Percentiles rank a stretch among this genome's conserved stretches.
These are phyloP conservation scores for Dipus sagitta DNA, from an alignment of 2,797 vertebrate genomes.

Conservation along the genomic window DNA sequence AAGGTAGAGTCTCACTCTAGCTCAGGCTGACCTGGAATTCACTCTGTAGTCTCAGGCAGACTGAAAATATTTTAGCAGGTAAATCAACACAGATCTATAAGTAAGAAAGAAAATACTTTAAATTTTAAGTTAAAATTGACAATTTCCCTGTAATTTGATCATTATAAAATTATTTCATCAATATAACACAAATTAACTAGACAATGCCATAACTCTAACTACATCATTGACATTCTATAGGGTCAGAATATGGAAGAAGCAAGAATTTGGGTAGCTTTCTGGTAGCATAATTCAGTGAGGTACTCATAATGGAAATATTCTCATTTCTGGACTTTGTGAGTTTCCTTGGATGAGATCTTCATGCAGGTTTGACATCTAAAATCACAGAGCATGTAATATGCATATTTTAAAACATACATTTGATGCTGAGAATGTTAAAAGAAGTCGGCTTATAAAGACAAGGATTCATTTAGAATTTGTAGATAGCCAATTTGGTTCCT, in stretches of 20 bases:
- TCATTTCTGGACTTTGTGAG: conserved; percentile 3
- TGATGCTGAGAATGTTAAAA: conserved; percentile 37
- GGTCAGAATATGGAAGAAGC: not conserved
- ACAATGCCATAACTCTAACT: not conserved
- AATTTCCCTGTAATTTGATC: conserved; percentile 33
- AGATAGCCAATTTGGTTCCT: not conserved
- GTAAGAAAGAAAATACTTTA: conserved; percentile 37
- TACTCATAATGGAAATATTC: not conserved
- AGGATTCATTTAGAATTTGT: conserved; percentile 32
- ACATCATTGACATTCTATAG: not conserved
- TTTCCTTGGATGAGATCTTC: conserved; percentile 24
- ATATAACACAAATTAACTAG: conserved; percentile 29
- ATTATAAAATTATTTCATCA: conserved; percentile 49
- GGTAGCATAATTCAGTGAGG: not conserved
- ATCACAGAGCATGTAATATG: conserved; percentile 1
- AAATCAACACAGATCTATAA: not conserved
- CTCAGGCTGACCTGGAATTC: too few relatives aligned
- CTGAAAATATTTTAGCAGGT: not conserved
- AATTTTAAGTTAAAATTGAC: conserved; percentile 24
- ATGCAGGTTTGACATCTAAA: conserved; percentile 27
- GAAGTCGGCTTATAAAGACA: conserved; percentile 42
- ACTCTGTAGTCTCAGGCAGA: not conserved
- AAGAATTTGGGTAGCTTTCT: not conserved
- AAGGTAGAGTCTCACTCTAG: too few relatives aligned
- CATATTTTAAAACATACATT: not conserved